phyloP scores from a whole-genome alignment of 2,797 vertebrate genomes.

The Xenopus petersii region DNA sequence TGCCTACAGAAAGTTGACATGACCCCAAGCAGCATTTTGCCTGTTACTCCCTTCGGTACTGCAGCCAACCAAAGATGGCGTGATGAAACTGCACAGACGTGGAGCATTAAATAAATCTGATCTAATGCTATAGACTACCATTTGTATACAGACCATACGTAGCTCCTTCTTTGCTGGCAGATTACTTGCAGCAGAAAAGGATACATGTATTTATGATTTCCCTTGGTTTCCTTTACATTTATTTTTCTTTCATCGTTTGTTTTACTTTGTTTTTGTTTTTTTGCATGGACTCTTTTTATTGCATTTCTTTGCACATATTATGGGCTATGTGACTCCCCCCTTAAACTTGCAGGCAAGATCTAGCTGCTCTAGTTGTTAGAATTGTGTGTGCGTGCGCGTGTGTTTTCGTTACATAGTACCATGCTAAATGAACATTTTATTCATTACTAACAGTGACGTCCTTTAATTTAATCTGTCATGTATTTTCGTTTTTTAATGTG shows the following conservation, averaged over 20 bases:
- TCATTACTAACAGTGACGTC: constrained; percentile 81
- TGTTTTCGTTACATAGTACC: constrained; percentile 78
- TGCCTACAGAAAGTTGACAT: constrained; percentile 98
- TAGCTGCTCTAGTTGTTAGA: constrained; percentile 94
- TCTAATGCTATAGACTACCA: constrained; percentile 85
- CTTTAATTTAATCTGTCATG: constrained; percentile 90
- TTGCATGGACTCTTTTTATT: constrained; percentile 98
- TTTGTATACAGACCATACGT: constrained; percentile 88
- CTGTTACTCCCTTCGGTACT: constrained; percentile 82
- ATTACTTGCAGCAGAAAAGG: constrained; percentile 29
- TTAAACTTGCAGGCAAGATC: constrained; percentile 90
- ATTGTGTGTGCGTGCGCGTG: constrained; percentile 68
- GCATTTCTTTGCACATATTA: constrained; percentile 99
- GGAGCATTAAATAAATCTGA: constrained; percentile 82
- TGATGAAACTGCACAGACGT: constrained; percentile 91
- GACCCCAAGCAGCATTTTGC: constrained; percentile 61
- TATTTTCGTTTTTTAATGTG: constrained; percentile 90
- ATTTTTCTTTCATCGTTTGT: constrained; percentile 76
- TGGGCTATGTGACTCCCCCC: constrained; percentile 78
- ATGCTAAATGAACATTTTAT: constrained; percentile 87
- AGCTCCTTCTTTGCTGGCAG: constrained; percentile 37
- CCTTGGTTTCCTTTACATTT: constrained; percentile 90
- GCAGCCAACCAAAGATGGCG: constrained; percentile 99
- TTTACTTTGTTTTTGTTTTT: constrained; percentile 56
- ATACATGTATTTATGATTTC: constrained; percentile 95